phyloP scores from a whole-genome alignment of 2,797 vertebrate species.

The Ctenochaetus hawaiiensis region DNA sequence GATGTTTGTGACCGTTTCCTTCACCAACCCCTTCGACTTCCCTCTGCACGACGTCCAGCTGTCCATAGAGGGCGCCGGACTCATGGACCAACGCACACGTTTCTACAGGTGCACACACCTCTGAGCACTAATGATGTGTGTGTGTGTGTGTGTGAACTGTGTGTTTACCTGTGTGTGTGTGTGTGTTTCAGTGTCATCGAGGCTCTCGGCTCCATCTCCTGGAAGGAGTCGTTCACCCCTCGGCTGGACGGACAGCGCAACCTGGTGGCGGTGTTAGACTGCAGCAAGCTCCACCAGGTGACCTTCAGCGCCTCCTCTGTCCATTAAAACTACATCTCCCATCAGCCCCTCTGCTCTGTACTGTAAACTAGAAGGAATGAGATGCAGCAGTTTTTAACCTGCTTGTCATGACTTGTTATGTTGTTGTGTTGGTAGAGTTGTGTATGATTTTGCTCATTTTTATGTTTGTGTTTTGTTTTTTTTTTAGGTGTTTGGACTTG shows the following conservation, averaged over 20 bases:
- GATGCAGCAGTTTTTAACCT: too few relatives aligned
- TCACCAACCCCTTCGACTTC: constrained; percentile 87
- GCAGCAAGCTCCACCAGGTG: constrained; percentile 38
- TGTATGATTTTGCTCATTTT: too few relatives aligned
- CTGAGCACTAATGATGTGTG: too few relatives aligned
- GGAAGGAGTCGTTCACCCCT: constrained; percentile 45
- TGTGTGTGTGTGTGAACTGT: too few relatives aligned
- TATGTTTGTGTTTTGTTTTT: not conserved
- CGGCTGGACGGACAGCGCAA: constrained; percentile 1
- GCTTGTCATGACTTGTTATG: too few relatives aligned
- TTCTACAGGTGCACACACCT: constrained; percentile 80
- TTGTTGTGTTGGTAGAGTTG: too few relatives aligned
- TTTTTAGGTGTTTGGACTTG: constrained; percentile 17
- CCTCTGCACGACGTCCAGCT: constrained; percentile 77
- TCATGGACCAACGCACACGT: constrained; percentile 73
- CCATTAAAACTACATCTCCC: not conserved
- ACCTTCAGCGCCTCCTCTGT: not conserved
- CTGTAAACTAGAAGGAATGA: too few relatives aligned
- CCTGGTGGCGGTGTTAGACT: constrained; percentile 36
- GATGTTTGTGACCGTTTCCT: constrained; percentile 84
- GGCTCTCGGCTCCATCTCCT: constrained; percentile 22
- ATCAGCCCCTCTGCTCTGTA: too few relatives aligned
- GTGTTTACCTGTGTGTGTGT: not conserved
- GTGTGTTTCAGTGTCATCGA: constrained; percentile 35
- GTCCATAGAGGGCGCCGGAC: constrained; percentile 85